A percentile compares a stretch with the other conserved stretches of the same genome.
phyloP scores from a whole-genome alignment of 2,113 vertebrate genomes.

The Forbesichthys papilliferus region DNA sequence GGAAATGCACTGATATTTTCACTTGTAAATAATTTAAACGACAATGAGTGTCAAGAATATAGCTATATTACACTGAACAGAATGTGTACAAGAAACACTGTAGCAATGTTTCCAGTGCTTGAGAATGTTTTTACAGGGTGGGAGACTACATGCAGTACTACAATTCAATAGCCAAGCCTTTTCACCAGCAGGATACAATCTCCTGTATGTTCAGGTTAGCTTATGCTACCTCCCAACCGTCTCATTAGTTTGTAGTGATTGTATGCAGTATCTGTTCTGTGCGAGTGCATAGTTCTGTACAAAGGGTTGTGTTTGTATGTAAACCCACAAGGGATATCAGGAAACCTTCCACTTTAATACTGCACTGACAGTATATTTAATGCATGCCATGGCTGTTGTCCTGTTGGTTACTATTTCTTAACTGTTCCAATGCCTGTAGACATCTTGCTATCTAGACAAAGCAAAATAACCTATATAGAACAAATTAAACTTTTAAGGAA shows the following conservation, averaged over 20 bases:
- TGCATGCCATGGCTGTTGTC: conserved; percentile 59
- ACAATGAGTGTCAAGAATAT: conserved; percentile 36
- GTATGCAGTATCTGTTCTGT: conserved; percentile 49
- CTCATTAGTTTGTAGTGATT: conserved; percentile 48
- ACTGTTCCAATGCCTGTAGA: conserved; percentile 43
- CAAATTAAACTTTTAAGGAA: conserved; percentile 36
- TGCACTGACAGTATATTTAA: conserved; percentile 66
- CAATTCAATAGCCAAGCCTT: conserved; percentile 48
- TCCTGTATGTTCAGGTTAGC: conserved; percentile 69
- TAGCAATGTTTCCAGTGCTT: conserved; percentile 75
- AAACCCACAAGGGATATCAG: conserved; percentile 60
- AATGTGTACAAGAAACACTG: conserved; percentile 79
- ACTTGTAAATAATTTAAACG: conserved; percentile 57
- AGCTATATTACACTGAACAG: conserved; percentile 58
- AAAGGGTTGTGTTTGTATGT: conserved; percentile 38
- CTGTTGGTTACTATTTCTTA: conserved; percentile 49
- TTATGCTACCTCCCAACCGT: conserved; percentile 64
- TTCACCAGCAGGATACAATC: conserved; percentile 48
- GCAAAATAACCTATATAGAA: conserved; percentile 31
- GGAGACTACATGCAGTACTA: conserved; percentile 55
- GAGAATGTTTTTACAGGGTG: conserved; percentile 77
- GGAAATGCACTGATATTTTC: conserved; percentile 42
- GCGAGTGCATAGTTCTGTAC: conserved; percentile 53
- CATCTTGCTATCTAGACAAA: conserved; percentile 23
- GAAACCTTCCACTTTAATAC: conserved; percentile 60